Base-by-base conservation (phyloP, 2,888 invertebrate genomes). In the Tridacna gigas region DNA sequence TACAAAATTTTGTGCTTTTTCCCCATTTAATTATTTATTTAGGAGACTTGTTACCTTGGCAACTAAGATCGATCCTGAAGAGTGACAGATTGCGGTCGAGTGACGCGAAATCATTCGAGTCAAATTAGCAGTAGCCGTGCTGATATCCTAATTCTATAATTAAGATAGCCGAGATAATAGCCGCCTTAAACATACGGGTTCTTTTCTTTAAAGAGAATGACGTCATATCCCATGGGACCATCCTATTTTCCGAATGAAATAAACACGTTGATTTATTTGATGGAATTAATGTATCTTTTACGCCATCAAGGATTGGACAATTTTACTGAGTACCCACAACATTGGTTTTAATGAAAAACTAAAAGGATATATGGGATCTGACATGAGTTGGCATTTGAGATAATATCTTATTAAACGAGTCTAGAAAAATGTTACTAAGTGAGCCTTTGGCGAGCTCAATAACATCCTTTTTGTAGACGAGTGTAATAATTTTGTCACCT, bases 31-130 rank as follows among this genome's bases (percentile, higher is more conserved):
- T 22, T n/a, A 22, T 63, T 63, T 22, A 56, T 56, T n/a, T 63
- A n/a, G 63, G 22, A 18, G 25, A 9, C n/a, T 18, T 63, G 63
- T 63, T 63, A 4, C 63, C 26, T n/a, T 63, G 63, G 63, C 4
- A 63, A 63, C 63, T 56, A 18, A 13, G 63, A 63, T 25, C 25
- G 22, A 63, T 37, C 67, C 67, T n/a, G 13, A 18, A 18, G 9
- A 71, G 71, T 71, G 71, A 71, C 71, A 71, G 71, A 71, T 71
- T 71, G 71, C 26, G 71, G 71, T 71, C 71, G 71, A 37, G 22
- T 20, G 71, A 71, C 15, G 71, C 51, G 71, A 71, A 71, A 4
- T 25, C 25, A 71, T 71, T 71, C 71, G 51, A 71, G 71, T 71
- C 71, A 71, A 71, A 71, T 71, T 71, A 71, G 71, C 71, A 71